Conservation (phyloP, 2,797 vertebrate genomes). For the Lepilemur ruficaudatus region DNA sequence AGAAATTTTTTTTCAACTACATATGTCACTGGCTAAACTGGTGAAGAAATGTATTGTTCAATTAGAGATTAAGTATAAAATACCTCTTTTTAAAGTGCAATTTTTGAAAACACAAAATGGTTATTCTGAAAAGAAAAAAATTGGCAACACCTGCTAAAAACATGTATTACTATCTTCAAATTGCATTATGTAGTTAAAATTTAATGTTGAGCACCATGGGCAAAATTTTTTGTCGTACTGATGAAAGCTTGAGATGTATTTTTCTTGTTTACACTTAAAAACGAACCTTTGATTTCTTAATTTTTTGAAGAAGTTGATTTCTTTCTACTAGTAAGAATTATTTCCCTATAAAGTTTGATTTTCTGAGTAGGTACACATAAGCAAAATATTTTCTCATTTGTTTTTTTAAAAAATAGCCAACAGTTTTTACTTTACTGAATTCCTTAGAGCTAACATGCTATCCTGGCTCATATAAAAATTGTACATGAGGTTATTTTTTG, state of each 20-base stretch:
- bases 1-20: not conserved
- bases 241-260: constrained; percentile 5
- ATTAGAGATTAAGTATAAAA: not conserved
- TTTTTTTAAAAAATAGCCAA: not conserved
- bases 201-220: not conserved
- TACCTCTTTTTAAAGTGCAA: not conserved
- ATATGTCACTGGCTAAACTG: not conserved
- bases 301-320: not conserved
- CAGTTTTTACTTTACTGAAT: constrained; percentile 1
- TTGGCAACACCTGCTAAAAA: not conserved
- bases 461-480: not conserved
- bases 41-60: not conserved
- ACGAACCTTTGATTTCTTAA: not conserved
- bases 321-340: constrained; percentile 21
- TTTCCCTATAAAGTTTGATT: not conserved
- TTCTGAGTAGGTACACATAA: not conserved
- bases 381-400: constrained; percentile 4
- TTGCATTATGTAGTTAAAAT: constrained; percentile 27
- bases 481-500: not conserved
- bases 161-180: not conserved
- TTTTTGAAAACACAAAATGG: constrained; percentile 10
- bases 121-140: constrained; percentile 27
- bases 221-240: not conserved
- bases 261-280: constrained; percentile 7
- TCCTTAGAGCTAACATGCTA: not conserved